Evolutionary conservation across 1,140 invertebrate genomes (phyloP).

Genomic region (Whitmania pigra): DNA sequence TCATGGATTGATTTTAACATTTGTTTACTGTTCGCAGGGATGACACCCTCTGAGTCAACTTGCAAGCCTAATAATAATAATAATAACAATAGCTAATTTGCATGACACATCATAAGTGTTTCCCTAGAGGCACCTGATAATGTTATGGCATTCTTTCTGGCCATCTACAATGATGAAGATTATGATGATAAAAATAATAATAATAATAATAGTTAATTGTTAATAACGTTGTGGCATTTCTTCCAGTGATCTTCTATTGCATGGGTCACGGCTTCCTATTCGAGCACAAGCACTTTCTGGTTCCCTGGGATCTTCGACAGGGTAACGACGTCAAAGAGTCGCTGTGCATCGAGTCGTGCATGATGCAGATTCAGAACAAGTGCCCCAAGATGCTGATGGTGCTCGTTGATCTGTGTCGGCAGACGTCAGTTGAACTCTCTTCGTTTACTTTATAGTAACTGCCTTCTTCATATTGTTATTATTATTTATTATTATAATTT

Average conservation of each 20-base stretch:
- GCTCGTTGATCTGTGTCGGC: slow-evolving; percentile 9
- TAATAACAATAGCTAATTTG: too few relatives aligned
- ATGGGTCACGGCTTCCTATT: slow-evolving; percentile 20
- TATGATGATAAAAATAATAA: too few relatives aligned
- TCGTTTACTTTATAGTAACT: neutral
- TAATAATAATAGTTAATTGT: too few relatives aligned
- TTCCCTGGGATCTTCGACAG: slow-evolving; percentile 18
- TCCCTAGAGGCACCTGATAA: too few relatives aligned
- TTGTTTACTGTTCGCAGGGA: too few relatives aligned
- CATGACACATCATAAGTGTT: too few relatives aligned
- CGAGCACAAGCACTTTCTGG: slow-evolving; percentile 10
- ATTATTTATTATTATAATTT: neutral
- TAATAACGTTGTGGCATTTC: too few relatives aligned
- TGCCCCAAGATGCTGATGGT: slow-evolving; percentile 16
- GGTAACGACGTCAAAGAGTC: slow-evolving; percentile 5
- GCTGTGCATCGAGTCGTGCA: slow-evolving; percentile 16
- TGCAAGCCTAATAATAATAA: too few relatives aligned
- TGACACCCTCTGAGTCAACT: too few relatives aligned
- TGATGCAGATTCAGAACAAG: slow-evolving; percentile 13
- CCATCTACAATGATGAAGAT: too few relatives aligned
- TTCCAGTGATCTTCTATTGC: slow-evolving; percentile 18
- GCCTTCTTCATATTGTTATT: neutral
- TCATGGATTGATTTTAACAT: too few relatives aligned
- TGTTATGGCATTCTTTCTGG: too few relatives aligned
- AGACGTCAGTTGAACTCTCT: neutral